A percentile compares a stretch with the other conserved stretches of the same genome.
These are phyloP conservation scores for Amblyjoppa proteus DNA, from an alignment of 2,888 invertebrate genomes.

Conservation along the genomic window DNA sequence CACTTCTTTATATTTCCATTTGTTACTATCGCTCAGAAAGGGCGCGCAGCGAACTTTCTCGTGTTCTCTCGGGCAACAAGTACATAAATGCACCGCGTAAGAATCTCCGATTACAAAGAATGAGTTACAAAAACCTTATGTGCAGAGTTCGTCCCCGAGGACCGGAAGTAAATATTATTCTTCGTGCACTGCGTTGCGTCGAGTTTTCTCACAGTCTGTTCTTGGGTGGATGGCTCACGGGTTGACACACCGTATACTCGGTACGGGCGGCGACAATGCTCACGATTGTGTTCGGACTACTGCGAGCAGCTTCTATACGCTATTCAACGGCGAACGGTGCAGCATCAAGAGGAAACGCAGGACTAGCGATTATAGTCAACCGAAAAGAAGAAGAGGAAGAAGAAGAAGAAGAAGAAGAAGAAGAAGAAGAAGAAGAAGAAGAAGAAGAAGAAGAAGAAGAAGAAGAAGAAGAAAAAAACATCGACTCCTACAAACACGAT, in stretches of 20 bases:
- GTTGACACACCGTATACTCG: constrained; percentile 48
- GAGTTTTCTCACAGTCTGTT: constrained; percentile 65
- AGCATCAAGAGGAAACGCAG: background rate
- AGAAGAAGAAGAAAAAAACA: background rate
- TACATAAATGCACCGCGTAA: constrained; percentile 57
- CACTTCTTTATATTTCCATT: constrained; percentile 18
- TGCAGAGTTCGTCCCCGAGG: constrained; percentile 62
- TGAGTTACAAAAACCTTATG: constrained; percentile 68
- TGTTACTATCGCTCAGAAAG: background rate
- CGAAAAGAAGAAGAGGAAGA: background rate
- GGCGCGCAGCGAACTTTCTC: constrained; percentile 19
- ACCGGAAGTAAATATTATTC: constrained; percentile 82
- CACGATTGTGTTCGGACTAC: constrained; percentile 74
- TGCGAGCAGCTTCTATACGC: constrained; percentile 55
- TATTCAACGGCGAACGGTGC: constrained; percentile 38
- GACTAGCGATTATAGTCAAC: constrained; percentile 4
- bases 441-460: too few relatives aligned
- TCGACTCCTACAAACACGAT: background rate
- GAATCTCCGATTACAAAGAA: constrained; percentile 72
- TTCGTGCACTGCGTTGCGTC: constrained; percentile 51
- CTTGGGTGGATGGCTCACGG: constrained; percentile 25
- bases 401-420: too few relatives aligned
- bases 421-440: too few relatives aligned
- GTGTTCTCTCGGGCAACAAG: constrained; percentile 70
- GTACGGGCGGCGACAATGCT: constrained; percentile 76